phyloP scores from a whole-genome alignment of 92 coral and sea anemone species.

The Pocillopora grandis region DNA sequence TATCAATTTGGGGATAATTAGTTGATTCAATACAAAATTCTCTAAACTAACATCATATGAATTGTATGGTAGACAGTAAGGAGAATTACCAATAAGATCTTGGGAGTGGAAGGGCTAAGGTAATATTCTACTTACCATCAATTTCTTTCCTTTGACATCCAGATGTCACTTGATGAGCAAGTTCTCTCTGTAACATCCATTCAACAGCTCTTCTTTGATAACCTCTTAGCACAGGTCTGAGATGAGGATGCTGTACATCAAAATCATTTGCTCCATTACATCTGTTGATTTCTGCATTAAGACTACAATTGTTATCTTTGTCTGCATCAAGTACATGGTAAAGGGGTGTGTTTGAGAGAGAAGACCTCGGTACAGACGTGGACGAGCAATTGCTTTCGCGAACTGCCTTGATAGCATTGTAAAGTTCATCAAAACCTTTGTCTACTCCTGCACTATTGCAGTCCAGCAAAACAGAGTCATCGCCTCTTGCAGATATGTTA shows the following conservation, averaged over 20 bases:
- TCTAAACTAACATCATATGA: too few relatives aligned
- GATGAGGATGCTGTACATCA: conserved; percentile 71
- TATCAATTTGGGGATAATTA: too few relatives aligned
- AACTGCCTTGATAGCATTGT: conserved; percentile 71
- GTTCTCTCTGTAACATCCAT: conserved; percentile 91
- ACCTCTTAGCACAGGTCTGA: conserved; percentile 74
- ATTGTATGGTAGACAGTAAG: too few relatives aligned
- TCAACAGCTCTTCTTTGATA: conserved; percentile 86
- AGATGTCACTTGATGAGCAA: not conserved
- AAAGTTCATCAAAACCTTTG: conserved; percentile 67
- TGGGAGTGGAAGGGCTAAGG: too few relatives aligned
- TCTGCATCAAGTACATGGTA: not conserved
- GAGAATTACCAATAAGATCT: too few relatives aligned
- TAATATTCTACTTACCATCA: conserved; percentile 3
- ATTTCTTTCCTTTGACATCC: conserved; percentile 8
- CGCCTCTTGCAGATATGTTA: not conserved
- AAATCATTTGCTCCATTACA: not conserved
- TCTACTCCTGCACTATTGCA: not conserved
- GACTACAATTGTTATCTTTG: not conserved
- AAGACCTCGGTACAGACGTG: not conserved
- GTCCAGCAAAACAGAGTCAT: not conserved
- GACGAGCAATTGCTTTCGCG: conserved; percentile 25
- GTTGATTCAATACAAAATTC: too few relatives aligned
- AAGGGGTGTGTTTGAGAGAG: not conserved
- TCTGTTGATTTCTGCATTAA: not conserved